A percentile compares a stretch with the other conserved stretches of the same genome.
Evolutionary conservation across 1,140 invertebrate genomes (phyloP).

Genomic region (Battus philenor): DNA sequence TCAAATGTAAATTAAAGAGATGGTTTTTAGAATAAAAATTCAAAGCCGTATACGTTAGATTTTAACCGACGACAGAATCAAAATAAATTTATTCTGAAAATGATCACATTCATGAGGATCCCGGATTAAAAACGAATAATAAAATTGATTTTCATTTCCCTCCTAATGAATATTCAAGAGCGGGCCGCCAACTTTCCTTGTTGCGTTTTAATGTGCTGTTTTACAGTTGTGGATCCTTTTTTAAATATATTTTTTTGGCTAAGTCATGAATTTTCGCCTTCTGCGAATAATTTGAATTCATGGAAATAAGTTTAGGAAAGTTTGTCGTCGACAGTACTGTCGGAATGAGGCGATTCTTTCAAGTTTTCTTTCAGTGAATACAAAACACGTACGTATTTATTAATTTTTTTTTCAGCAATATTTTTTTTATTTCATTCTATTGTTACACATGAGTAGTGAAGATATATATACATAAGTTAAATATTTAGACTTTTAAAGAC

Average conservation of each 20-base stretch:
- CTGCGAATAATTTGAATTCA: slow-evolving; percentile 1
- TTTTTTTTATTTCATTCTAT: no score
- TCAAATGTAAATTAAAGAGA: no score
- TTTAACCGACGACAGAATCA: background rate
- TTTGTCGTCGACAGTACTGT: no score
- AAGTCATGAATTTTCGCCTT: background rate
- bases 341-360: no score
- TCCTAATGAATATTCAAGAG: slow-evolving; percentile 62
- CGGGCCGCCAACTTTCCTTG: slow-evolving; percentile 39
- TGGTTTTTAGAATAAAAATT: no score
- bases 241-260: background rate
- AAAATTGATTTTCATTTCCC: slow-evolving; percentile 39
- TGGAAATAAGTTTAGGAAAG: slow-evolving; percentile 1
- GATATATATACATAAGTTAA: no score
- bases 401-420: no score
- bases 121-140: slow-evolving; percentile 46
- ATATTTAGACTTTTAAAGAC: no score
- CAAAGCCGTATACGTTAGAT: no score
- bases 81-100: slow-evolving; percentile 30
- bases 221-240: slow-evolving; percentile 35
- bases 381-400: no score
- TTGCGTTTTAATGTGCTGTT: slow-evolving; percentile 46
- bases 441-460: no score
- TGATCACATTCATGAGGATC: slow-evolving; percentile 46
- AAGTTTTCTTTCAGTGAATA: no score